Conservation (phyloP, 1,140 invertebrate genomes). For the Metaphire vulgaris region DNA sequence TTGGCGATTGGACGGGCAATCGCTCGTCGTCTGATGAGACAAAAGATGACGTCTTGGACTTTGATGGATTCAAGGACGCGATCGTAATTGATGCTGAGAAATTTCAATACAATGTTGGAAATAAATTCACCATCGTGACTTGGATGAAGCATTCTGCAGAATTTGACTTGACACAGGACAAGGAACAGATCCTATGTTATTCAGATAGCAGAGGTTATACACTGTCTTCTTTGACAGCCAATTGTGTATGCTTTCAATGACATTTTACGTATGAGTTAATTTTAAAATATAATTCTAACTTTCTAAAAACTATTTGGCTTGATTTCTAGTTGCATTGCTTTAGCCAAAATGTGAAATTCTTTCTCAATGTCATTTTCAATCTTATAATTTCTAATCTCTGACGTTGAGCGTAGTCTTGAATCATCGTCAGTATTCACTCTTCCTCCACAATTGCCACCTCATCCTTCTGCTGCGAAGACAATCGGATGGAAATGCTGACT, state of each 20-base stretch:
- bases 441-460: slow-evolving; percentile 90
- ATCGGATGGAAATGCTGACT: slow-evolving; percentile 77
- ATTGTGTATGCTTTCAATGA: no score
- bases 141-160: slow-evolving; percentile 80
- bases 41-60: slow-evolving; percentile 83
- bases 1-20: slow-evolving; percentile 69
- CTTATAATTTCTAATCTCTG: no score
- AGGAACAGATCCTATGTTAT: slow-evolving; percentile 90
- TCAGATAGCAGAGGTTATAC: slow-evolving; percentile 95
- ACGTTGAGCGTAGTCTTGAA: slow-evolving; percentile 88
- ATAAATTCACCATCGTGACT: slow-evolving; percentile 79
- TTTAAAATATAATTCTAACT: no score
- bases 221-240: no score
- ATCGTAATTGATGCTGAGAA: slow-evolving; percentile 57
- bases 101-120: slow-evolving; percentile 57
- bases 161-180: slow-evolving; percentile 51
- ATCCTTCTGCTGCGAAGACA: slow-evolving; percentile 86
- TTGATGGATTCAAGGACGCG: slow-evolving; percentile 78
- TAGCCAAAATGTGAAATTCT: no score
- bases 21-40: slow-evolving; percentile 81
- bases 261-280: no score
- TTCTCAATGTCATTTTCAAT: no score
- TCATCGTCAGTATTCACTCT: slow-evolving; percentile 93
- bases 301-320: no score
- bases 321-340: slow-evolving; percentile 56